phyloP scores from a whole-genome alignment of 2,888 invertebrate species.

The Tryphoninae sp. region DNA sequence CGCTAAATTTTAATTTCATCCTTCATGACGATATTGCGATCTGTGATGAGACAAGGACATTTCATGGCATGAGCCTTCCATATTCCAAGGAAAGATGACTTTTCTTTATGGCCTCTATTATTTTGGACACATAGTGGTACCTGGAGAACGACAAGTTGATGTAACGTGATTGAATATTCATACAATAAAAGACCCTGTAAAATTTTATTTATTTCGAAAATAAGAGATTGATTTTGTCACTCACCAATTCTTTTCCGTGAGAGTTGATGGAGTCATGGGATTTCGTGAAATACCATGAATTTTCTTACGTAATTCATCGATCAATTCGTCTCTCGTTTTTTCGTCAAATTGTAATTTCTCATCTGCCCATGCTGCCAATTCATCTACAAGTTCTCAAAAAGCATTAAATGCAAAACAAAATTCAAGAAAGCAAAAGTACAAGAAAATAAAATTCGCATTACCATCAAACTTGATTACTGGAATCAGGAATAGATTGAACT shows the following conservation, averaged over 20 bases:
- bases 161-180: conserved; percentile 43
- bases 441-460: conserved; percentile 62
- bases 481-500: conserved; percentile 87
- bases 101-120: conserved; percentile 93
- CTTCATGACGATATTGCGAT: conserved; percentile 8
- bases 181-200: conserved; percentile 30
- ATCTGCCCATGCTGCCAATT: conserved; percentile 60
- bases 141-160: conserved; percentile 72
- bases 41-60: conserved; percentile 24
- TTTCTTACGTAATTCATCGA: conserved; percentile 87
- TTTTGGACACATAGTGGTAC: conserved; percentile 90
- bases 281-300: conserved; percentile 87
- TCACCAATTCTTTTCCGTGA: conserved; percentile 91
- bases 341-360: conserved; percentile 69
- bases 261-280: conserved; percentile 87
- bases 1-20: conserved; percentile 31
- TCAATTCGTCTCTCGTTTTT: conserved; percentile 81
- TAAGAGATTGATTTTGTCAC: conserved; percentile 20
- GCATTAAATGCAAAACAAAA: neutral
- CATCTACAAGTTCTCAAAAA: conserved; percentile 64
- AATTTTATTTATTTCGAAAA: neutral
- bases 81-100: conserved; percentile 93
- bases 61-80: conserved; percentile 88
- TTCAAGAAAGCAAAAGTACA: too few relatives aligned
- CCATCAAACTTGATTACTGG: conserved; percentile 84